These are phyloP conservation scores for Platycnemis pennipes DNA, from an alignment of 2,888 invertebrate genomes.

Conservation along the genomic window DNA sequence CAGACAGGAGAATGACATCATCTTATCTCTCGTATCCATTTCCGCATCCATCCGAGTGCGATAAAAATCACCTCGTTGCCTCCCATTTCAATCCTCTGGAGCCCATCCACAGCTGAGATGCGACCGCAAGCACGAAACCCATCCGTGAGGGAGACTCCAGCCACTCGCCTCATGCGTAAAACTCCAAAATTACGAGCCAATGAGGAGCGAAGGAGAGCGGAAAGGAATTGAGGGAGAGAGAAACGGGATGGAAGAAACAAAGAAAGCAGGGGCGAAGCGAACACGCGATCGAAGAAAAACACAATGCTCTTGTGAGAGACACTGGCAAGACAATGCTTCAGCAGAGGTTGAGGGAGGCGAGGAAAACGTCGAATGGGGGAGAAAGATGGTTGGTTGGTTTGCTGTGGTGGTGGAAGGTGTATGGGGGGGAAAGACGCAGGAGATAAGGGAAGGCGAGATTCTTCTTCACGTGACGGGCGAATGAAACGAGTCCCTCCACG, in stretches of 20 bases:
- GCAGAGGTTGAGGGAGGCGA: not conserved
- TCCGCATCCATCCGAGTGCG: not conserved
- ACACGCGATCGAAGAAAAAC: not conserved
- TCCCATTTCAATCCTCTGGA: not conserved
- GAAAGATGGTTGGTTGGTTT: not conserved
- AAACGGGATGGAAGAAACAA: not conserved
- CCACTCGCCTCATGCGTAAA: not conserved
- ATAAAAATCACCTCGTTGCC: not conserved
- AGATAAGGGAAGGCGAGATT: not conserved
- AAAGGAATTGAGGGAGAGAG: not conserved
- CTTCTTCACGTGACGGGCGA: not conserved
- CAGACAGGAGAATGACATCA: not conserved
- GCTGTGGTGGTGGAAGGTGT: not conserved
- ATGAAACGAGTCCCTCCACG: conserved; percentile 8
- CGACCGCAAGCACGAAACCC: not conserved
- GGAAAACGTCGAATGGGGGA: not conserved
- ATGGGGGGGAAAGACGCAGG: not conserved
- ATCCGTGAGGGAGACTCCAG: not conserved
- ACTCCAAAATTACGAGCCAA: not conserved
- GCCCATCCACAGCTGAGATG: not conserved
- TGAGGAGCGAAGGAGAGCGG: not conserved
- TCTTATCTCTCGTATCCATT: not conserved
- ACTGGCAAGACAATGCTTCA: not conserved
- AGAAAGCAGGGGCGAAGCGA: not conserved
- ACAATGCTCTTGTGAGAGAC: not conserved